Evolutionary conservation across 2,113 vertebrate species (phyloP).

Genomic region (Melanocharis versteri): DNA sequence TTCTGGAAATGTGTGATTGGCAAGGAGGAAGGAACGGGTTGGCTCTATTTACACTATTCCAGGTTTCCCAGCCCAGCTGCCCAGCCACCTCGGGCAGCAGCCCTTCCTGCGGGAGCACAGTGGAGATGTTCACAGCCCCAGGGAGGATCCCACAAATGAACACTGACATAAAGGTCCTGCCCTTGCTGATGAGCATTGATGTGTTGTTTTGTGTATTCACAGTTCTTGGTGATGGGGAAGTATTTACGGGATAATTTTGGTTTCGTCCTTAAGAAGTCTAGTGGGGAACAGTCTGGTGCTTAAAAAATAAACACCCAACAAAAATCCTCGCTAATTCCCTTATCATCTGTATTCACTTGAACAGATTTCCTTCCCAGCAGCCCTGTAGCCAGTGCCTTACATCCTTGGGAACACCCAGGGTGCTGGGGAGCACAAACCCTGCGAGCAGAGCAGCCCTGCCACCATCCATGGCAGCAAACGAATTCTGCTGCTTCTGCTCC

Average conservation of each 20-base stretch:
- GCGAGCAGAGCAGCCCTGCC: not conserved
- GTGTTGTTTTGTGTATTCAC: slow-evolving; percentile 22
- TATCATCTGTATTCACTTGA: not conserved
- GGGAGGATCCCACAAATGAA: slow-evolving; percentile 42
- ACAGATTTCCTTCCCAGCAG: not conserved
- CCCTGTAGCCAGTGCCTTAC: not conserved
- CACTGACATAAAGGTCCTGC: slow-evolving; percentile 60
- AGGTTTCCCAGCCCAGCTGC: not conserved
- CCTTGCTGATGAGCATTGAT: slow-evolving; percentile 65
- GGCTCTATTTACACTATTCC: not conserved
- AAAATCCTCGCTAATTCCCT: not conserved
- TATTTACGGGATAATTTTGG: not conserved
- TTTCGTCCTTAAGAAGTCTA: not conserved
- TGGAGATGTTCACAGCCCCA: not conserved
- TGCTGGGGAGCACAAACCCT: not conserved
- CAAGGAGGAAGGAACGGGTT: not conserved
- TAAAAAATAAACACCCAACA: not conserved
- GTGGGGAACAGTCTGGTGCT: not conserved
- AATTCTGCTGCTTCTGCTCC: not conserved
- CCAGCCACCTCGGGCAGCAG: not conserved
- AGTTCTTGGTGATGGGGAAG: not conserved
- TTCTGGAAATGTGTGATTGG: not conserved
- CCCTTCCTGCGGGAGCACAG: slow-evolving; percentile 34
- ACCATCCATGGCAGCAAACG: accelerated
- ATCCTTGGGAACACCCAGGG: not conserved